These are phyloP conservation scores for Tupaia tana DNA, from an alignment of 2,113 vertebrate species.

Conservation along the genomic window DNA sequence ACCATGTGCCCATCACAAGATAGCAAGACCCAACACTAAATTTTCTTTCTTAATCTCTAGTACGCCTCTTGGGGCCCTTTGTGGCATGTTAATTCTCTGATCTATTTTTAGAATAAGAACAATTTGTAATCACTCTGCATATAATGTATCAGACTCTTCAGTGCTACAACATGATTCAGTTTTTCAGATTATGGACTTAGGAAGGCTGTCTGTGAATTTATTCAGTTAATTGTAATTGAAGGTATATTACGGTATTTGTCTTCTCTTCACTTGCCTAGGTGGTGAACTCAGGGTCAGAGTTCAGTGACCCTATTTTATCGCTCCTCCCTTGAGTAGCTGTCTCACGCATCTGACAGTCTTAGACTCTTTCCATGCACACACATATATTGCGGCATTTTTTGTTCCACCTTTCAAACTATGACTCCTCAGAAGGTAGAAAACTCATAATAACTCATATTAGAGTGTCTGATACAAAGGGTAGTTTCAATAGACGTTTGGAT, in stretches of 20 bases:
- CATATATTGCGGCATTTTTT: neutral
- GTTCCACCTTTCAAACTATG: neutral
- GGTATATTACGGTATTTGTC: too few relatives aligned
- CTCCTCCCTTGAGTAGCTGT: neutral
- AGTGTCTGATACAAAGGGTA: neutral
- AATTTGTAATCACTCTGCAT: neutral
- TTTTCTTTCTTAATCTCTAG: neutral
- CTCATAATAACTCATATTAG: neutral
- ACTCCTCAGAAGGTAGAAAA: neutral
- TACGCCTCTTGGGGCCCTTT: too few relatives aligned
- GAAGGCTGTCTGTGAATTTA: neutral
- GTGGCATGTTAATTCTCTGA: too few relatives aligned
- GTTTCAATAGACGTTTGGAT: neutral
- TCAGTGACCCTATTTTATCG: fast-evolving
- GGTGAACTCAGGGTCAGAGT: neutral
- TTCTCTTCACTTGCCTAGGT: neutral
- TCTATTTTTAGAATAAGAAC: neutral
- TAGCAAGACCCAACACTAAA: neutral
- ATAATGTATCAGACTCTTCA: neutral
- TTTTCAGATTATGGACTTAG: neutral
- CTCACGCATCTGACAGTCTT: neutral
- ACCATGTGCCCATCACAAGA: fast-evolving
- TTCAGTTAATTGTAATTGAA: neutral
- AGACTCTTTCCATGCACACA: fast-evolving
- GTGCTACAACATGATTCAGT: neutral